Base-by-base conservation (phyloP, 2,888 invertebrate genomes). In the Augiades crinisus region DNA sequence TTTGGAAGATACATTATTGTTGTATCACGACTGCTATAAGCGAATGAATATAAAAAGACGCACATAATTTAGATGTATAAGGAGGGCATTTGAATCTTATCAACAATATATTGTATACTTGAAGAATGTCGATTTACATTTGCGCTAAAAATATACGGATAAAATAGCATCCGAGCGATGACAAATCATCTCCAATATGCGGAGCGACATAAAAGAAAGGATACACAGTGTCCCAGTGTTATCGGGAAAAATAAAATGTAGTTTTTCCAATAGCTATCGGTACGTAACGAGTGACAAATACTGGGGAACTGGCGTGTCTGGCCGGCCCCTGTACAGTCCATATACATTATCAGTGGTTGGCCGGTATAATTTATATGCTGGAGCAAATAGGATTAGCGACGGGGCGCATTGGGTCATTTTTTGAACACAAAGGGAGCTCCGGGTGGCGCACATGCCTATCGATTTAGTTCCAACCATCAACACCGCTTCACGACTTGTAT, bases 321-420 rank as follows among this genome's bases (percentile, higher is more conserved):
- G n/a, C 27, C 47, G n/a, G 17, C 37, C 50, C n/a, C n/a, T n/a
- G n/a, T n/a, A n/a, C n/a, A n/a, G 61, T 58, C 56, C 58, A 38
- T 56, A 47, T 54, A 49, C 51, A 61, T 61, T 64, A 62, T 62
- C 55, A 78, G 77, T 68, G 74, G 75, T 69, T 68, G 64, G 63
- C 50, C 59, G 67, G 67, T 66, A 76, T 84, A 81, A 87, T 87
- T 85, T 86, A 88, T 86, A 79, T 84, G 72, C 66, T 63, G 56
- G 65, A 69, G 79, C 76, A 86, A 86, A 87, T 86, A 80, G 83
- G 84, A 84, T 87, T 85, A 87, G 73, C 83, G 68, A 74, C 81
- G 74, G 80, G 81, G 61, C 73, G 69, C 55, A 72, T 77, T 34
- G 73, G 76, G 72, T 75, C 77, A 78, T 83, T 84, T 82, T 82